phyloP scores from a whole-genome alignment of 1,140 invertebrate genomes.

The Caenorhabditis brenneri region DNA sequence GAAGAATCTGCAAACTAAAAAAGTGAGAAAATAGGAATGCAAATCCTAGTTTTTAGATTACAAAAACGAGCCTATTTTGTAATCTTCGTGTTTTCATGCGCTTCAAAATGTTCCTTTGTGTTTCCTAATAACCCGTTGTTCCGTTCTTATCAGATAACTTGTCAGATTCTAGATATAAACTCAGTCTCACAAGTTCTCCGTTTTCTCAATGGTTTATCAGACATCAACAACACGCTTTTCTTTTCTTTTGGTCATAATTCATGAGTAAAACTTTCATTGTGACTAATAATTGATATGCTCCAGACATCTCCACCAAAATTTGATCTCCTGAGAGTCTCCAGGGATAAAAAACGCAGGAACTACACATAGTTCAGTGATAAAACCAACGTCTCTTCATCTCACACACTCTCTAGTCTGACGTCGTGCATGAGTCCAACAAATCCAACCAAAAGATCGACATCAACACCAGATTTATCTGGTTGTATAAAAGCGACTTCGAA shows the following conservation, averaged over 20 bases:
- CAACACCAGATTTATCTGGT: neutral
- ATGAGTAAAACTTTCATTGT: neutral
- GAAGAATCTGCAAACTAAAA: too few relatives aligned
- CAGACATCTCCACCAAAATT: conserved; percentile 7
- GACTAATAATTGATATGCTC: neutral
- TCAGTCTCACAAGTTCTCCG: too few relatives aligned
- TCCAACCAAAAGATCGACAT: conserved; percentile 11
- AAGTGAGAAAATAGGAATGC: too few relatives aligned
- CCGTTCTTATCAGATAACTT: too few relatives aligned
- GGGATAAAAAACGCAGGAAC: neutral
- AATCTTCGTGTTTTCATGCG: too few relatives aligned
- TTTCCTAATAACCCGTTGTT: too few relatives aligned
- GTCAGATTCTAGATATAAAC: too few relatives aligned
- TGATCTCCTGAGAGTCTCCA: neutral
- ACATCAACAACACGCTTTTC: neutral
- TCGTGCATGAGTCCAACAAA: conserved; percentile 19
- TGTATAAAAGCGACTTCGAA: conserved; percentile 28
- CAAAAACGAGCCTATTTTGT: too few relatives aligned
- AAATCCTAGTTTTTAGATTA: too few relatives aligned
- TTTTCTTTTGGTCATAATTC: neutral
- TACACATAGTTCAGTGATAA: conserved; percentile 35
- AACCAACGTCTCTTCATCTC: neutral
- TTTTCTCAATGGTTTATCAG: too few relatives aligned
- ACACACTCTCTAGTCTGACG: neutral
- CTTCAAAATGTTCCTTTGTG: too few relatives aligned